Evolutionary conservation across 2,113 vertebrate genomes (phyloP).

Genomic region (Rhea americana): DNA sequence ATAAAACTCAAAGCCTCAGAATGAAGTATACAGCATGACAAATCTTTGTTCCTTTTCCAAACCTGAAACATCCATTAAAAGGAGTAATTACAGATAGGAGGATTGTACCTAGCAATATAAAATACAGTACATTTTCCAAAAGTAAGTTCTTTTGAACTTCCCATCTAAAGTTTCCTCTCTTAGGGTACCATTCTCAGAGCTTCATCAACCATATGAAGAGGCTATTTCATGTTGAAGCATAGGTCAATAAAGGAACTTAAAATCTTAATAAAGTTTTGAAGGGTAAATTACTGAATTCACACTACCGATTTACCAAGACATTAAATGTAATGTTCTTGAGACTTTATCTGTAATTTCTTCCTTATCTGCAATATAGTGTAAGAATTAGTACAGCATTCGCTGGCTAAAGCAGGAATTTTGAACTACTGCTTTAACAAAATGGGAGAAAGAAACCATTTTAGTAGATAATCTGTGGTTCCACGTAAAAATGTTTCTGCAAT

Average conservation of each 20-base stretch:
- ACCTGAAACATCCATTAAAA: not conserved
- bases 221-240: not conserved
- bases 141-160: not conserved
- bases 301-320: not conserved
- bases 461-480: not conserved
- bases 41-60: not conserved
- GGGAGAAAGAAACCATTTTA: not conserved
- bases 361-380: not conserved
- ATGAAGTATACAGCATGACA: not conserved
- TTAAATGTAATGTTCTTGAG: too few relatives aligned
- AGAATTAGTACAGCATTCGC: not conserved
- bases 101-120: not conserved
- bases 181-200: not conserved
- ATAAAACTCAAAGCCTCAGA: not conserved
- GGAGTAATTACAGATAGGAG: not conserved
- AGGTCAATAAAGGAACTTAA: not conserved
- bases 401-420: not conserved
- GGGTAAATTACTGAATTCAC: not conserved
- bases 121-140: not conserved
- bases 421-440: not conserved
- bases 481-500: not conserved
- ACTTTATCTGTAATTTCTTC: not conserved
- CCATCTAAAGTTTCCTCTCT: not conserved
- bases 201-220: not conserved
- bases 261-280: conserved; percentile 3